Base-by-base conservation (phyloP, 2,797 vertebrate species). In the Oryzias dopingdopingensis region DNA sequence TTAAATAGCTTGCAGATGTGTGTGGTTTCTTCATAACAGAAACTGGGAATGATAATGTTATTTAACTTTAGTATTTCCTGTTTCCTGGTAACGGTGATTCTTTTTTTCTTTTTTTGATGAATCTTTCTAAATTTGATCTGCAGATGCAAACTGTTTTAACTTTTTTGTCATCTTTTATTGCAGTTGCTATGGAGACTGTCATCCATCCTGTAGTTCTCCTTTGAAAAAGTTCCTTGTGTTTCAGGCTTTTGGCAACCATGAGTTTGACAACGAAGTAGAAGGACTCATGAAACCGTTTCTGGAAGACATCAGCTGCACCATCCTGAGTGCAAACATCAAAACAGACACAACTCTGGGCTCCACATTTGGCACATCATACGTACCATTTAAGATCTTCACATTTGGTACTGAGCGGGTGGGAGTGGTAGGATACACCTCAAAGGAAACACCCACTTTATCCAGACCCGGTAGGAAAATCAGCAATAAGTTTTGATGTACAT, bases 201-300 rank as follows among this genome's bases (percentile, higher is more conserved):
- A 29, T 29, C 26, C 26, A 29, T 6, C 26, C 24, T 6, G 6
- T 6, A 26, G 24, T 26, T 26, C 26, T 29, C 26, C 26, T 29
- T 29, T 29, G 6, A 29, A 29, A 29, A 29, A 29, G 12, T 37
- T 10, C 32, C 32, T 22, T 72, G 16, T 42, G 12, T 42, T 67
- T 26, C 84, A 98, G 96, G 93, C 91, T 20, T 74, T 98, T 59
- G 96, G 96, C 59, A 98, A 98, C 42, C 96, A 98, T 13, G 96
- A 98, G 88, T 98, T 98, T 73, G 96, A 98, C 81, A 95, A 94
- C 56, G 93, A 94, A 3, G 89, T 94, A 24, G 86, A 92, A 0
- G 96, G 96, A 42, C 89, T 98, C 41, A 75, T 96, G 66, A 77
- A 89, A 42, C 96, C 96, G 12, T 92, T 98, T 64, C 89, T 98